phyloP scores from a whole-genome alignment of 2,888 invertebrate species.

The Pterostichus madidus region DNA sequence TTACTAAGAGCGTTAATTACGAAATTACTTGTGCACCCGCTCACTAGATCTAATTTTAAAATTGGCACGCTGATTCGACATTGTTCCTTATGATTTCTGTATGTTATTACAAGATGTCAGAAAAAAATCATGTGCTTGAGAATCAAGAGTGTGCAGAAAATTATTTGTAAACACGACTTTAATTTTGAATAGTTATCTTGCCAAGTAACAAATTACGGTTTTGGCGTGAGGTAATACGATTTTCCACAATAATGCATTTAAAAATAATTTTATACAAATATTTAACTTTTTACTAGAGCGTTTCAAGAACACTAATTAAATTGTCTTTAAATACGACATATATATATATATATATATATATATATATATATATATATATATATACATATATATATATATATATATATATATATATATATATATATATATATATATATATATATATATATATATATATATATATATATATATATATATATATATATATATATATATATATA shows the following conservation, averaged over 20 bases:
- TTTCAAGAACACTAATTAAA: too few species aligned
- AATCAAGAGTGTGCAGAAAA: constrained; percentile 19
- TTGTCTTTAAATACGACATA: too few species aligned
- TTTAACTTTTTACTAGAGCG: background rate
- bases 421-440: too few species aligned
- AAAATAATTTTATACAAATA: constrained; percentile 40
- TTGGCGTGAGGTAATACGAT: constrained; percentile 11
- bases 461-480: too few species aligned
- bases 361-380: too few species aligned
- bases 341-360: too few species aligned
- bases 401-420: too few species aligned
- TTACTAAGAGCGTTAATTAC: constrained; percentile 60
- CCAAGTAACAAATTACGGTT: constrained; percentile 42
- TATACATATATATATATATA: too few species aligned
- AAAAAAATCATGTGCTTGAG: constrained; percentile 10
- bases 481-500: too few species aligned
- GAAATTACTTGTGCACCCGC: constrained; percentile 57
- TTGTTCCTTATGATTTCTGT: constrained; percentile 50
- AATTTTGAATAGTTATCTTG: constrained; percentile 30
- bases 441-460: too few species aligned
- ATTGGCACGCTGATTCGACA: constrained; percentile 47
- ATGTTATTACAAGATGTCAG: constrained; percentile 22
- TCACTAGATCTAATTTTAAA: constrained; percentile 39
- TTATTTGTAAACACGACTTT: constrained; percentile 56
- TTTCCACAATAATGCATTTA: constrained; percentile 37